phyloP scores from a whole-genome alignment of 2,888 invertebrate genomes.

The Leptopilina myrica region DNA sequence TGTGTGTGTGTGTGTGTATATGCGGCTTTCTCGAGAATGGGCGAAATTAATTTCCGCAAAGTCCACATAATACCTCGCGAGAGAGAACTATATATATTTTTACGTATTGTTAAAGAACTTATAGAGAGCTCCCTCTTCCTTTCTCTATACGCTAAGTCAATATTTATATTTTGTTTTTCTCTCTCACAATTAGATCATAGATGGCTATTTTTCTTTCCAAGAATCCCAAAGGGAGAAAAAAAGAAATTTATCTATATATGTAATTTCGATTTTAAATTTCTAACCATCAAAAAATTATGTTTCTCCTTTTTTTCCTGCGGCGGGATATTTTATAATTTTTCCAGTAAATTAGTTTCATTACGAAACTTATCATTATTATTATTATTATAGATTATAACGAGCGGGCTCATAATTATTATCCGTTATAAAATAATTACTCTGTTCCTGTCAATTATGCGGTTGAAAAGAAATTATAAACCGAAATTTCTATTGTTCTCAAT shows the following conservation, averaged over 20 bases:
- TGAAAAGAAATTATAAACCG: no score
- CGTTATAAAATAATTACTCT: no score
- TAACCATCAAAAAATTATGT: not conserved
- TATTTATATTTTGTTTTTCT: not conserved
- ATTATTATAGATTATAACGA: no score
- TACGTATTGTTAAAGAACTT: conserved; percentile 17
- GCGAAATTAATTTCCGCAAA: conserved; percentile 30
- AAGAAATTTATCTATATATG: not conserved
- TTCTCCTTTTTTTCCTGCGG: not conserved
- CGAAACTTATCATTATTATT: no score
- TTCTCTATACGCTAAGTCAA: not conserved
- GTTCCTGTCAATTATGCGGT: no score
- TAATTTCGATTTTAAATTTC: no score
- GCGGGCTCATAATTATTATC: no score
- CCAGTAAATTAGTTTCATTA: no score
- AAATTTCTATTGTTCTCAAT: no score
- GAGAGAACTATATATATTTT: not conserved
- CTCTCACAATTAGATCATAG: not conserved
- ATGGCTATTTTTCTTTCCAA: not conserved
- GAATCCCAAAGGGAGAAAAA: not conserved
- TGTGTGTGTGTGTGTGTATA: not conserved
- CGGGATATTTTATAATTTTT: not conserved
- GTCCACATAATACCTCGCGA: conserved; percentile 3
- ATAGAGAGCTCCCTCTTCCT: not conserved
- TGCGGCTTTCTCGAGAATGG: conserved; percentile 22